A percentile compares a stretch with the other conserved stretches of the same genome.
phyloP scores from a whole-genome alignment of 2,888 invertebrate species.

The Drosophila algonquin region DNA sequence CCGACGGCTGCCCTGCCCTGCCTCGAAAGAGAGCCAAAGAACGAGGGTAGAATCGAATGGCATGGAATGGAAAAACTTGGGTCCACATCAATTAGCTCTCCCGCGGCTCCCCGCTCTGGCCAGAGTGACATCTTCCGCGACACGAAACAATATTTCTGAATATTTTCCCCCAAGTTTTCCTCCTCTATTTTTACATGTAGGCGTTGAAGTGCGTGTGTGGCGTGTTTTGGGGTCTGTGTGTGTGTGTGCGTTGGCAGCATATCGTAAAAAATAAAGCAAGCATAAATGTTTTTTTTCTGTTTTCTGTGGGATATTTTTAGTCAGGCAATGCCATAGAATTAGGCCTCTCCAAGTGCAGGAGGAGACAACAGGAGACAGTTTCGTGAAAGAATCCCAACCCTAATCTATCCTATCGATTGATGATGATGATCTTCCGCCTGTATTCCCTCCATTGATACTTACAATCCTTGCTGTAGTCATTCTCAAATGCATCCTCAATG shows the following conservation, averaged over 20 bases:
- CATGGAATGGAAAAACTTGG: conserved; percentile 17
- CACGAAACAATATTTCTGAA: conserved; percentile 53
- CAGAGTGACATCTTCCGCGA: conserved; percentile 44
- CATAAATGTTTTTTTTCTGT: background rate
- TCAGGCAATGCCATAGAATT: conserved; percentile 42
- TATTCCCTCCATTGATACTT: conserved; percentile 71
- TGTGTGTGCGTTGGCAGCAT: conserved; percentile 35
- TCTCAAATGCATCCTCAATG: conserved; percentile 83
- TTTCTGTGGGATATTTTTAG: conserved; percentile 36
- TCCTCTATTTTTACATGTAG: conserved; percentile 67
- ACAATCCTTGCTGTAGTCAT: conserved; percentile 83
- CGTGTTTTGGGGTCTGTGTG: background rate
- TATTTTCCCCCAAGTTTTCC: conserved; percentile 35
- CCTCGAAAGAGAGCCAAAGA: background rate
- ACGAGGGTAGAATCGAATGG: background rate
- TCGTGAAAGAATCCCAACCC: background rate
- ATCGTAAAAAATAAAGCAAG: conserved; percentile 36
- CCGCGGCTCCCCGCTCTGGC: conserved; percentile 27
- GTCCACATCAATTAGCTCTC: conserved; percentile 72
- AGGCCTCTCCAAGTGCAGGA: conserved; percentile 68
- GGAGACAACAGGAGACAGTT: background rate
- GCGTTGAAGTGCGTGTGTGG: conserved; percentile 18
- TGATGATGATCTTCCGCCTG: background rate
- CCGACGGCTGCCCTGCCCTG: background rate
- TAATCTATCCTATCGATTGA: conserved; percentile 13